Conservation (phyloP, 1,140 invertebrate genomes). For the Drosophila virilis region DNA sequence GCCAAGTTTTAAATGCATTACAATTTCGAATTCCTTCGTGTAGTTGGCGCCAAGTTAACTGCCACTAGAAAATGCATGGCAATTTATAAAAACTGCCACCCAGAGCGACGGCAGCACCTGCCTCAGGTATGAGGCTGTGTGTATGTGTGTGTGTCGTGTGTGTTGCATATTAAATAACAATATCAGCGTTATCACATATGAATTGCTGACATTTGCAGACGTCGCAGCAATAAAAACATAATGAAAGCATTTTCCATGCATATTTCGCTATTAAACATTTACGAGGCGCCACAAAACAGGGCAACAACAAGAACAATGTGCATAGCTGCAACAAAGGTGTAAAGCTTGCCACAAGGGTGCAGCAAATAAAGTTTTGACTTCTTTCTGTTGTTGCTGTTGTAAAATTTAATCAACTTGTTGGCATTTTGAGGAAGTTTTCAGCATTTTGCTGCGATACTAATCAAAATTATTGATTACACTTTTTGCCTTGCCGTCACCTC, state of each 20-base stretch:
- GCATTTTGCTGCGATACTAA: slow-evolving; percentile 45
- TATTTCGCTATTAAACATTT: slow-evolving; percentile 55
- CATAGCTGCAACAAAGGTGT: slow-evolving; percentile 22
- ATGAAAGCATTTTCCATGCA: slow-evolving; percentile 68
- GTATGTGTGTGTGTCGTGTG: slow-evolving; percentile 7
- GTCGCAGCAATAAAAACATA: slow-evolving; percentile 65
- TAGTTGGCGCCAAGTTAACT: slow-evolving; percentile 2
- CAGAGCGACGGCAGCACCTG: neutral
- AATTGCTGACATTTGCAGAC: slow-evolving; percentile 58
- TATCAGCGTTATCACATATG: slow-evolving; percentile 58
- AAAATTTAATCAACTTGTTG: slow-evolving; percentile 65
- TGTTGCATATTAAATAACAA: slow-evolving; percentile 64
- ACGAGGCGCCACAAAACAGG: slow-evolving; percentile 30
- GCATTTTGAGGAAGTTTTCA: slow-evolving; percentile 21
- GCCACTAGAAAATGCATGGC: slow-evolving; percentile 62
- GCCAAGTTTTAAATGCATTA: neutral
- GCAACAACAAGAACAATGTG: slow-evolving; percentile 12
- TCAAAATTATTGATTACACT: slow-evolving; percentile 75
- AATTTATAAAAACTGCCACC: slow-evolving; percentile 50
- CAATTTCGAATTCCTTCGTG: slow-evolving; percentile 12
- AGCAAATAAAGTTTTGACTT: slow-evolving; percentile 6
- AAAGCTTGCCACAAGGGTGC: slow-evolving; percentile 13
- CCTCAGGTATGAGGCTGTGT: neutral
- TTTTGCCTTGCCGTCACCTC: slow-evolving; percentile 22
- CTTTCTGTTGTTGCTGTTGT: neutral